Base-by-base conservation (phyloP, 2,113 vertebrate species). In the Rattus norvegicus region DNA sequence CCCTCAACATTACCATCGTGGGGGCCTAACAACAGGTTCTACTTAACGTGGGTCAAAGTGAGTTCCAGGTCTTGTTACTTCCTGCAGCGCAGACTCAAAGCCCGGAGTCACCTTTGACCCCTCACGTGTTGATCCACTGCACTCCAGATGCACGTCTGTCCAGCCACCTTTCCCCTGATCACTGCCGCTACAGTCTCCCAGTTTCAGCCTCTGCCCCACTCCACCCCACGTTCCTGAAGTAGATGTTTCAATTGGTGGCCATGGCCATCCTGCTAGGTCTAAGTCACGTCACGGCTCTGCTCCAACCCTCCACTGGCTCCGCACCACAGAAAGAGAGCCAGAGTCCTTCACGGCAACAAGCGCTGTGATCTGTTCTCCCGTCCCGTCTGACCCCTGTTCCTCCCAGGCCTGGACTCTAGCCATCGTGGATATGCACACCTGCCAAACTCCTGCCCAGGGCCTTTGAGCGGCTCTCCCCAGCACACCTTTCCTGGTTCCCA, bases 221-320 rank as follows among this genome's bases (percentile, higher is more conserved):
- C 65, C 75, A 52, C 36, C 63, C 39, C n/a, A 22, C 33, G 2
- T 20, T 59, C 39, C 10, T 3, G 33, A 36, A 6, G 92, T 24
- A 1, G 92, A 94, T 97, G 95, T 93, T 94, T 94, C 97, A 92
- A 85, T 30, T 81, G 33, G 83, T 76, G 72, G 47, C 92, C 59
- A 8, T 22, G 1, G 75, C 28, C 49, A 63, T 70, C 72, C 77
- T 88, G 72, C 59, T 84, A n/a, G 81, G 54, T 63, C 54, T 67
- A 84, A 95, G 72, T 84, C 73, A 24, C 11, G 49, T 11, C 26
- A 4, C 49, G 28, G 63, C 63, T 56, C 84, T 65, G 89, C 89
- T 47, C 7, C 33, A 93, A 65, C 63, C 59, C 43, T 43, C 49
- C 47, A 2, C 1, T 75, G 90, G 80, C 94, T 77, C 92, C 83